Evolutionary conservation across 2,888 invertebrate genomes (phyloP), one percentile per base, ranked within the genome.

Genomic region (Prenolepis imparis): DNA sequence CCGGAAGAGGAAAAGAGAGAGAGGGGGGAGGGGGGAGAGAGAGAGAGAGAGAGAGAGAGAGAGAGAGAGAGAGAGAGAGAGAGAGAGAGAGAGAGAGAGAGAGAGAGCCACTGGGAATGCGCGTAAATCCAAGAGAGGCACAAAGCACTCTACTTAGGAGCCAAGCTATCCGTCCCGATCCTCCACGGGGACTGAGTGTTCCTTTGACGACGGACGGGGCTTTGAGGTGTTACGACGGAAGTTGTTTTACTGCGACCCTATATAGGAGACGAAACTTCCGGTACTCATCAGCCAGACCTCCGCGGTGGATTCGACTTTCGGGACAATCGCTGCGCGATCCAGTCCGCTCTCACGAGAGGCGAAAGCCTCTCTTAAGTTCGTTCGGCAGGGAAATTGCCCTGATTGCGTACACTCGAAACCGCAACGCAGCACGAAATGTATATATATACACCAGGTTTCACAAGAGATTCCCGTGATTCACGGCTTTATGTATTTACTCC

Each of bases 221-320:
- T 87, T 88, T 83, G 84, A 88, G 85, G 82, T 81, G 86, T 84
- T 74, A 64, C 80, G 77, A 74, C 28, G 77, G 39, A 82, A 78
- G 84, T 77, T 78, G 80, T 66, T 82, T 83, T 77, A 41, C 44
- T 55, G 41, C 55, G 32, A 82, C 59, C 28, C 73, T 36, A 78
- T 36, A 78, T 3, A 28, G 57, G 48, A 66, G 48, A 18, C 70
- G 72, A 84, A 89, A 88, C 89, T 88, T 89, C 81, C 87, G 86
- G 84, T 64, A 18, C 63, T 78, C 32, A 82, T 72, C 61, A 32
- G 36, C 55, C 68, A 12, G 55, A 64, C 28, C 55, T 52, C 57
- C 61, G 18, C 28, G 59, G 70, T 73, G 24, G n/a, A 73, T 72
- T 68, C 28, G 78, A 77, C 72, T 63, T 52, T 52, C 52, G 52